Conservation (phyloP, 1,140 invertebrate genomes). For the Orchestia grillus region DNA sequence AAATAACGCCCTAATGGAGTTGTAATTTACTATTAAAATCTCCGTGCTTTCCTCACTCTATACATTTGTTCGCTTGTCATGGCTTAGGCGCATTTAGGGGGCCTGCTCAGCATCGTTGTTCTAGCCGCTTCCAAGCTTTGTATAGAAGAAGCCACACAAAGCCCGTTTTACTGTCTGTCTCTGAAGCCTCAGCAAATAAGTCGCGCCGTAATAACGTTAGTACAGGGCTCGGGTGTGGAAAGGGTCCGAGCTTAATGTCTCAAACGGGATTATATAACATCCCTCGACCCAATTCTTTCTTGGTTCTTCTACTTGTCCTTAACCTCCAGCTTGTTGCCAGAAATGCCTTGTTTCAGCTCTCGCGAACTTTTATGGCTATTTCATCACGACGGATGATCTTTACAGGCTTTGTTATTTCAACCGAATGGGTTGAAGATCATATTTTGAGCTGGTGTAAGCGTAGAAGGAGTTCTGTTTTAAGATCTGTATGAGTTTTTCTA, state of each 20-base stretch:
- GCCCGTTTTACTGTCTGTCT: conserved; percentile 28
- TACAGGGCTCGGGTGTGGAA: conserved; percentile 25
- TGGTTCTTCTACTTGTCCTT: background rate
- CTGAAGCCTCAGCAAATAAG: conserved; percentile 43
- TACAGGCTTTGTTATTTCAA: background rate
- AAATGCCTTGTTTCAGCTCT: background rate
- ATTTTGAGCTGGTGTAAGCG: background rate
- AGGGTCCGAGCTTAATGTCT: conserved; percentile 23
- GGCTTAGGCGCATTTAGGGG: background rate
- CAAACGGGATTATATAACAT: conserved; percentile 39
- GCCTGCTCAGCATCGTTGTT: background rate
- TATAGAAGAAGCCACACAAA: conserved; percentile 25
- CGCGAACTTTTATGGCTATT: background rate
- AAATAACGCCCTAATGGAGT: background rate
- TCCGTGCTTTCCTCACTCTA: background rate
- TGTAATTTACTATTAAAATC: background rate
- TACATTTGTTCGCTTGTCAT: background rate
- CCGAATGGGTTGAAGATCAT: background rate
- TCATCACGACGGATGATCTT: background rate
- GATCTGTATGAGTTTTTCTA: background rate
- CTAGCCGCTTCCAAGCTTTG: background rate
- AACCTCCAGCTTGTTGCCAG: background rate
- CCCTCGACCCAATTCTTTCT: background rate
- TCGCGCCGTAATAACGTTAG: conserved; percentile 43
- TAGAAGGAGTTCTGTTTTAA: background rate